Evolutionary conservation across 2,113 vertebrate species (phyloP).

Genomic region (Vulpes ferrilata): DNA sequence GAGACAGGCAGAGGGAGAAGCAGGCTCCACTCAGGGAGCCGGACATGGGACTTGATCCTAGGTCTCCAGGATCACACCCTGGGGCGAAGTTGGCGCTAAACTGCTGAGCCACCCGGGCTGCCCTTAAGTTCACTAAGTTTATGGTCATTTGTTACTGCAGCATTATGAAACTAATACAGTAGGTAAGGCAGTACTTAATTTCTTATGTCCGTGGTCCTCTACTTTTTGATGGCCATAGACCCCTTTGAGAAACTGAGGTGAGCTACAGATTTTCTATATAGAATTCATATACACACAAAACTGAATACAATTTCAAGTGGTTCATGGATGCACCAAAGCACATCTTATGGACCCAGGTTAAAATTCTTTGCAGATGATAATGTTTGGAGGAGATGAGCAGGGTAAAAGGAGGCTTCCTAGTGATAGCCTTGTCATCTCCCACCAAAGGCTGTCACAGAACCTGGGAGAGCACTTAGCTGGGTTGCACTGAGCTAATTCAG

Average conservation of each 20-base stretch:
- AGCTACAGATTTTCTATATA: background rate
- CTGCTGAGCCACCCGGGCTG: too few relatives aligned
- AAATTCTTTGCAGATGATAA: background rate
- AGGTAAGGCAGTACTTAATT: background rate
- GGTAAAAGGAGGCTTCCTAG: background rate
- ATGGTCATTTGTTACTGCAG: background rate
- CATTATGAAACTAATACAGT: background rate
- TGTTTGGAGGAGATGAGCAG: background rate
- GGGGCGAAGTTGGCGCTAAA: too few relatives aligned
- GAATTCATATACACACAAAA: background rate
- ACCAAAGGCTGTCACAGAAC: background rate
- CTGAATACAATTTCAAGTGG: background rate
- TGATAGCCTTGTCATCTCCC: background rate
- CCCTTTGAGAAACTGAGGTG: background rate
- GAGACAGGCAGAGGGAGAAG: too few relatives aligned
- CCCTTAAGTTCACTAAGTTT: background rate
- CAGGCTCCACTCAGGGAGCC: too few relatives aligned
- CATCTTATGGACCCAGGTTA: background rate
- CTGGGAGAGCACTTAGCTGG: background rate
- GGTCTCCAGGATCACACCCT: too few relatives aligned
- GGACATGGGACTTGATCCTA: too few relatives aligned
- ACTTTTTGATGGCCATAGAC: background rate
- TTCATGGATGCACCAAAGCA: background rate
- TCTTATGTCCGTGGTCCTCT: background rate
- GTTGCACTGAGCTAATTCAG: background rate